Base-by-base conservation (phyloP, 2,113 vertebrate genomes). In the Nymphicus hollandicus region DNA sequence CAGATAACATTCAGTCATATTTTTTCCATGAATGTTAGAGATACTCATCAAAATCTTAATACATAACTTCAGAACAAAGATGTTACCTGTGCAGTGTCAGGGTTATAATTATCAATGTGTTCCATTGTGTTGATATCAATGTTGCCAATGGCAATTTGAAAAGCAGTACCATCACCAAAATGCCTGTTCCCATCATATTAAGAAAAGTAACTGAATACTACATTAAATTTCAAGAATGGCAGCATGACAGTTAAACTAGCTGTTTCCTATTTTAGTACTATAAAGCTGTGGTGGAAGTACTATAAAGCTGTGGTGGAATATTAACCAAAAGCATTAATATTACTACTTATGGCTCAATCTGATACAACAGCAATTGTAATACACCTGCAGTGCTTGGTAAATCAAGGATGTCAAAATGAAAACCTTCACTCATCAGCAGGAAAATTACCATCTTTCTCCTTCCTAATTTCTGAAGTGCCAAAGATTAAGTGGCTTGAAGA, bases 91-190 rank as follows among this genome's bases (percentile, higher is more conserved):
- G 97, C 88, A 24, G 71, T 85, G 68, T 99, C 98, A 17, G 99
- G 99, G 91, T 96, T 97, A 77, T 98, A 99, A 93, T 99, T 66
- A 89, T 99, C 99, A 6, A 99, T 99, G 90, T 95, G 97, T 93
- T 98, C 93, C 97, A 99, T 97, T 58, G 98, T 99, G 96, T 99
- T 97, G 27, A 99, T 93, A 93, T 99, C 98, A 91, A 98, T 86
- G 91, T 99, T 99, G 87, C 99, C 99, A 89, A 99, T 92, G 20
- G 99, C 99, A 98, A 99, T 98, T 53, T 99, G 98, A 72, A 99
- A 97, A 80, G 99, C 99, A 91, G 96, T 87, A 24, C 94, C 93
- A 91, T 99, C 98, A 73, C 98, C 99, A 35, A 99, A 46, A 86
- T 99, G 98, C 66, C 99, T 99, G 94, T 88, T 76, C 37, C 81